A percentile compares a stretch with the other conserved stretches of the same genome.
Conservation (phyloP, 2,888 invertebrate genomes). For the Hirtodrosophila trivittata region DNA sequence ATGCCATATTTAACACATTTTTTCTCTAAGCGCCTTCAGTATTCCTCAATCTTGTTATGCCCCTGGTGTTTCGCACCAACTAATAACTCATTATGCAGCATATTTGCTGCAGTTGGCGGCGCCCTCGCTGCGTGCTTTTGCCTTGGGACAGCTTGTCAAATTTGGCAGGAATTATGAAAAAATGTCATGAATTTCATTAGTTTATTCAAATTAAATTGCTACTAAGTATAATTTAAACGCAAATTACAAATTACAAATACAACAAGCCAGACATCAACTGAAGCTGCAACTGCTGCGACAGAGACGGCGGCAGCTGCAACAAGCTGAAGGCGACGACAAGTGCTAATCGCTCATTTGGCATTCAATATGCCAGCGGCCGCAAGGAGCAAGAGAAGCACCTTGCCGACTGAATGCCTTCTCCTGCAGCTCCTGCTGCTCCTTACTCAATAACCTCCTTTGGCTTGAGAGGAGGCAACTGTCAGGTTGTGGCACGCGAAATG, state of each 20-base stretch:
- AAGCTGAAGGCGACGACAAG: constrained; percentile 34
- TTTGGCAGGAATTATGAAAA: constrained; percentile 5
- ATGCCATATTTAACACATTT: too few relatives aligned
- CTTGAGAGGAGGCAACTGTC: constrained; percentile 17
- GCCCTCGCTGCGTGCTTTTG: neutral
- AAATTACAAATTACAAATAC: constrained; percentile 13
- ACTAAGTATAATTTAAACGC: constrained; percentile 48
- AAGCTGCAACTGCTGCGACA: constrained; percentile 11
- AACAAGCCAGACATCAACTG: constrained; percentile 10
- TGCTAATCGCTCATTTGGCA: constrained; percentile 67
- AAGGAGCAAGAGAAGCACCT: neutral
- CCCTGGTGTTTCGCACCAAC: neutral
- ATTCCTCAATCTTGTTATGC: neutral
- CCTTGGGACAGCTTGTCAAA: constrained; percentile 3
- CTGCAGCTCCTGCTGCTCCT: neutral
- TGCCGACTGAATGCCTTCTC: neutral
- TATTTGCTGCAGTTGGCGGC: neutral
- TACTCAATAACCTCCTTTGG: neutral
- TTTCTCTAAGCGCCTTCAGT: too few relatives aligned
- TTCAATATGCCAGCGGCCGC: constrained; percentile 50
- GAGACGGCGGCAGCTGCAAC: neutral
- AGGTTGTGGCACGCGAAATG: constrained; percentile 31
- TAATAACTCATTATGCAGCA: constrained; percentile 7
- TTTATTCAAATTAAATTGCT: constrained; percentile 59
- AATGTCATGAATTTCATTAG: constrained; percentile 29